Evolutionary conservation across 2,797 vertebrate species (phyloP), one percentile per base, ranked within the genome.

Genomic region (Ptychadena robeensis): DNA sequence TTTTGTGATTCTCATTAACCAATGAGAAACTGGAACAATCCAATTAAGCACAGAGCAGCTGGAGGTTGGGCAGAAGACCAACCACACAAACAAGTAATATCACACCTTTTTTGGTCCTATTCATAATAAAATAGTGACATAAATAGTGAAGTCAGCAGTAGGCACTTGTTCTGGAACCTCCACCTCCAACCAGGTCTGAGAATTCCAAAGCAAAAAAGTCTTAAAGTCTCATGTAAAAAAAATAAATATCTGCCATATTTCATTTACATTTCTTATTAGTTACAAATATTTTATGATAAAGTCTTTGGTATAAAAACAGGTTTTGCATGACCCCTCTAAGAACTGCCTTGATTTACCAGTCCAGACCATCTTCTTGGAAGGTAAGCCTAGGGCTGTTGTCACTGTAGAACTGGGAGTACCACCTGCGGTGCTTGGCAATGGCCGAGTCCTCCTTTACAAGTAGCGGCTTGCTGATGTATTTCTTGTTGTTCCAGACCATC

Each of bases 401-500:
- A 0, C 94, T 94, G 91, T 96, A 96, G 87, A 96, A 96, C 91
- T 96, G 96, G 79, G 93, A 91, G 34, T 86, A 96, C 96, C 96
- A 97, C 87, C 94, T 93, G 18, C 95, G 77, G 88, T 96, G 95
- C 80, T 90, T 94, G 87, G 89, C 93, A 79, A 97, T 94, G 57
- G 92, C 86, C 0, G 91, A 89, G 28, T 96, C 96, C 66, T 96
- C 96, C 80, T 94, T 95, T 80, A 96, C 92, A 5, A 96, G 92
- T 40, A 96, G 85, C 0, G 95, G 96, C 78, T 93, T 95, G 57
- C 93, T 88, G 80, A 94, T 83, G 70, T 95, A 94, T 77, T 88
- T 94, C 91, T 96, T 96, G 84, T 96, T 96, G 86, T 96, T 97
- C 96, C 96, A 96, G 88, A 96, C 93, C 94, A 95, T 95, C 48